phyloP scores from a whole-genome alignment of 1,140 invertebrate species.

The Lasaia peninsularis region DNA sequence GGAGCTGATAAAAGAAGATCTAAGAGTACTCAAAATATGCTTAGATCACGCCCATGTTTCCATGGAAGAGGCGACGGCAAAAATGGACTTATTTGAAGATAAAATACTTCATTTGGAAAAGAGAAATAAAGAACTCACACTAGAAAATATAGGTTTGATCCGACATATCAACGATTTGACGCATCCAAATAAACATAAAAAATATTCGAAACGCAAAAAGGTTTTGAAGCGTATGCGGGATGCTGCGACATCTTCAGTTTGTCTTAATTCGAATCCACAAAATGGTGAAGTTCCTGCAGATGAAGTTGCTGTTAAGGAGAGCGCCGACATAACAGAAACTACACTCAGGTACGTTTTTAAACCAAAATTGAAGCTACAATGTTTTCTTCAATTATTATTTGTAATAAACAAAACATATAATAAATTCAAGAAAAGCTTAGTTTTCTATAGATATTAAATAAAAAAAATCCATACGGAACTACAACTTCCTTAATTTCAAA shows the following conservation, averaged over 20 bases:
- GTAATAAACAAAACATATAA: too few species aligned
- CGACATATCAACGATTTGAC: background rate
- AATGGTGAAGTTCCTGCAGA: background rate
- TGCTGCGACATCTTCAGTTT: background rate
- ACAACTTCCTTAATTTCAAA: too few species aligned
- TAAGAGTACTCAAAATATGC: background rate
- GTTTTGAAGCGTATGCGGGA: background rate
- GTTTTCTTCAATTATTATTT: too few species aligned
- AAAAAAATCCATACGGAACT: too few species aligned
- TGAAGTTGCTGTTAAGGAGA: too few species aligned
- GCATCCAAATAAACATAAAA: background rate
- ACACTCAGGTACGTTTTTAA: too few species aligned
- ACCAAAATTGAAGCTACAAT: too few species aligned
- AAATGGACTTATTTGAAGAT: background rate
- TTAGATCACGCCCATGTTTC: conserved; percentile 3
- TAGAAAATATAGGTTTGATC: conserved; percentile 3
- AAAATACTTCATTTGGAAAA: background rate
- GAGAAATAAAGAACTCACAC: background rate
- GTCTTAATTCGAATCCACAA: background rate
- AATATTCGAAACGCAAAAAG: conserved; percentile 3
- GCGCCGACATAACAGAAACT: too few species aligned
- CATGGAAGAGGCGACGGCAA: background rate
- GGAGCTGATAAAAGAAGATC: conserved; percentile 5
- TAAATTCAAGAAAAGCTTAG: too few species aligned
- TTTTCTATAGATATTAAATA: too few species aligned